These are phyloP conservation scores for Lasioglossum figueresi DNA, from an alignment of 2,888 invertebrate genomes.

Conservation along the genomic window DNA sequence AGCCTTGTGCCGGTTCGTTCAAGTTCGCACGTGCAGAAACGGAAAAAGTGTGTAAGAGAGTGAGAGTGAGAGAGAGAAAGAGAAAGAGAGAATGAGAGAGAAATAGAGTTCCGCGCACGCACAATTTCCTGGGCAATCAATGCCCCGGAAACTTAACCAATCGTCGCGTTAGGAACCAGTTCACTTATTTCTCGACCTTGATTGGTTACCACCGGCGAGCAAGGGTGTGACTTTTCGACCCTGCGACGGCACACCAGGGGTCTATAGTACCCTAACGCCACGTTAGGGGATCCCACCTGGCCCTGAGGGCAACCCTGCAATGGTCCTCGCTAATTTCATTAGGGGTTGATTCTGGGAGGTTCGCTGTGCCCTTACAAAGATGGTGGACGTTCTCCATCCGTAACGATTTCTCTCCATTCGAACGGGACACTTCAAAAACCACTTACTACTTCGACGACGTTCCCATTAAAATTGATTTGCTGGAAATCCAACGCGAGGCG, in stretches of 20 bases:
- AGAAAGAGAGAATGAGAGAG: neutral
- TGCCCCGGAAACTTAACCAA: slow-evolving; percentile 82
- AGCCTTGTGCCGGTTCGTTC: slow-evolving; percentile 32
- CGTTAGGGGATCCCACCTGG: slow-evolving; percentile 62
- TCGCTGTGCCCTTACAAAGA: slow-evolving; percentile 63
- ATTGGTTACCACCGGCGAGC: slow-evolving; percentile 76
- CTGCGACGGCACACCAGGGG: slow-evolving; percentile 37
- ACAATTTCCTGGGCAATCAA: slow-evolving; percentile 83
- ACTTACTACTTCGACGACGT: slow-evolving; percentile 19
- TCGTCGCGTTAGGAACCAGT: slow-evolving; percentile 73
- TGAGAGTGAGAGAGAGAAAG: neutral
- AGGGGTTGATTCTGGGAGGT: slow-evolving; percentile 74
- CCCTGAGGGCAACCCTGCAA: slow-evolving; percentile 73
- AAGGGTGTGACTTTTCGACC: slow-evolving; percentile 80
- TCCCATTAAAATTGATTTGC: slow-evolving; percentile 42
- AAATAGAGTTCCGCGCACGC: slow-evolving; percentile 68
- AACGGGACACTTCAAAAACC: slow-evolving; percentile 49
- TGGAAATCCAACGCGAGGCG: neutral
- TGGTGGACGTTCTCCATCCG: slow-evolving; percentile 64
- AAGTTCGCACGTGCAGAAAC: slow-evolving; percentile 43
- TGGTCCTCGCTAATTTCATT: slow-evolving; percentile 81
- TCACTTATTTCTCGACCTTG: slow-evolving; percentile 78
- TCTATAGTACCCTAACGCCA: slow-evolving; percentile 6
- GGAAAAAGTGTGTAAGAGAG: neutral
- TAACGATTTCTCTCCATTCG: slow-evolving; percentile 23